Conservation (phyloP, 23 tunicate genomes). For the Botrylloides violaceus region DNA sequence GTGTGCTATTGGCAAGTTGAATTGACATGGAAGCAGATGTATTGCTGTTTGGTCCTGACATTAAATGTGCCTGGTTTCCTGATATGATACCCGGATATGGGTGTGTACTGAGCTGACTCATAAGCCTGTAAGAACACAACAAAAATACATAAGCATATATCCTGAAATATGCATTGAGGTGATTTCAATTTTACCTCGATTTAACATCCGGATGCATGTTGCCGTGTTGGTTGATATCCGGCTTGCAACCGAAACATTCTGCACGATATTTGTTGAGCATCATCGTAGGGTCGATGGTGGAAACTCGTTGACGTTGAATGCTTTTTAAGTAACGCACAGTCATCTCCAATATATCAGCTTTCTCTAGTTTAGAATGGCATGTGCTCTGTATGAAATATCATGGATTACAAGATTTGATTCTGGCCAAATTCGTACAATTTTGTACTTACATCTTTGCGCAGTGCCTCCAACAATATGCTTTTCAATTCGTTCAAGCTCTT, state of each 20-base stretch:
- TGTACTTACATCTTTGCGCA: conserved; percentile 71
- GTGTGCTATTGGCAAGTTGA: conserved; percentile 65
- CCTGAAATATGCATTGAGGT: background rate
- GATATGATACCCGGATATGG: conserved; percentile 31
- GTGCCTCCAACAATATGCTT: conserved; percentile 63
- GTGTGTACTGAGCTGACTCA: conserved; percentile 60
- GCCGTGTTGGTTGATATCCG: conserved; percentile 59
- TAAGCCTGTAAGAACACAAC: conserved; percentile 32
- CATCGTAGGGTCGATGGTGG: conserved; percentile 56
- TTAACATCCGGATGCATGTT: conserved; percentile 65
- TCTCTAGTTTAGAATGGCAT: conserved; percentile 95
- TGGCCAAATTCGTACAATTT: background rate
- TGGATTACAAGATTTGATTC: background rate
- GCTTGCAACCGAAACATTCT: conserved; percentile 60
- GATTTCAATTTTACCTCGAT: conserved; percentile 15
- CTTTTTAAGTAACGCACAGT: conserved; percentile 89
- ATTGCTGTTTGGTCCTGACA: conserved; percentile 45
- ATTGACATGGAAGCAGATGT: conserved; percentile 50
- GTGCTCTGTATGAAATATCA: conserved; percentile 53
- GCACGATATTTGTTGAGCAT: conserved; percentile 39
- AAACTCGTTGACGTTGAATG: conserved; percentile 69
- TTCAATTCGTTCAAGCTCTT: conserved; percentile 76
- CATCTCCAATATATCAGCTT: conserved; percentile 99
- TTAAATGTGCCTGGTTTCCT: conserved; percentile 45
- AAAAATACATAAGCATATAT: background rate